Evolutionary conservation across 2,888 invertebrate genomes (phyloP), one percentile per base, ranked within the genome.

Genomic region (Lycocerus yunnanus): DNA sequence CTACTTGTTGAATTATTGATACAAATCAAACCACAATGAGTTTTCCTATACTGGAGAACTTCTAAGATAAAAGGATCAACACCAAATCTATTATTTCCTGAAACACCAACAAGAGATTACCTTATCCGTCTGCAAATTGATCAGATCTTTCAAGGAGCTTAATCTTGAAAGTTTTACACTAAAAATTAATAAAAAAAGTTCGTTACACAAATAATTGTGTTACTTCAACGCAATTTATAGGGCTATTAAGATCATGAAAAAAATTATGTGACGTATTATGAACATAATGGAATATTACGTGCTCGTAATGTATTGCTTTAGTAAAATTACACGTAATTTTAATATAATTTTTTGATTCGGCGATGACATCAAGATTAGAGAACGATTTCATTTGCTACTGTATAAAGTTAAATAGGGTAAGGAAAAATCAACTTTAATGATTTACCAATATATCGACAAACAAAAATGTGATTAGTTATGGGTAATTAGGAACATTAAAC

Each of bases 21-120:
- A 43, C 43, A 43, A 43, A 43, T 43, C 43, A 43, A 43, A 43
- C 43, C 43, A 43, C 43, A 43, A 43, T 43, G 43, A 43, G n/a
- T 43, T 43, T 43, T 43, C n/a, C n/a, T n/a, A 43, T n/a, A 43
- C 43, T 5, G 8, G n/a, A n/a, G n/a, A n/a, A n/a, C 3, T 43
- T 43, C 43, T 43, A 58, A 69, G 20, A 66, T 67, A 70, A 75
- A 69, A 72, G 75, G 75, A 75, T 72, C 69, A 75, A 70, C 75
- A 73, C 75, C 75, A 43, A 75, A 70, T 75, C 75, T 69, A 73
- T 75, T 75, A 75, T 73, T 75, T 75, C 75, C 70, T 69, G 69
- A 68, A 66, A 69, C 72, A 75, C 75, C 69, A 70, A 67, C 75
- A 60, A 68, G 58, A 21, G 66, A 68, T 68, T 27, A 68, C 61